phyloP scores from a whole-genome alignment of 2,113 vertebrate genomes.

The Hippocampus abdominalis region DNA sequence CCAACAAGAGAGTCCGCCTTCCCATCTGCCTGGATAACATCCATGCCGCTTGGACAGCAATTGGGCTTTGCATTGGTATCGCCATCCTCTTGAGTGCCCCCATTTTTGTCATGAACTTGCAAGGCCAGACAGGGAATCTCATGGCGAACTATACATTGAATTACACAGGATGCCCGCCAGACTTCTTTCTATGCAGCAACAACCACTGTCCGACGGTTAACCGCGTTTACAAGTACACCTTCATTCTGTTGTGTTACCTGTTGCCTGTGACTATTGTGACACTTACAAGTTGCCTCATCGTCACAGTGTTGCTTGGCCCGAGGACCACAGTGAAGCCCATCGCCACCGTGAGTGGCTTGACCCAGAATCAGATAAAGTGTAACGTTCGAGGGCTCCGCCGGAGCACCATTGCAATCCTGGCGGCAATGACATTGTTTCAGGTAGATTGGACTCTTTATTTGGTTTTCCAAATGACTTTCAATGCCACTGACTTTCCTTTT shows the following conservation, averaged over 20 bases:
- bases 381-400: slow-evolving; percentile 27
- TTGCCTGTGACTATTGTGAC: slow-evolving; percentile 69
- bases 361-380: slow-evolving; percentile 10
- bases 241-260: slow-evolving; percentile 50
- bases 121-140: slow-evolving; percentile 16
- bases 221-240: slow-evolving; percentile 58
- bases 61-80: slow-evolving; percentile 33
- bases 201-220: slow-evolving; percentile 43
- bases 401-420: slow-evolving; percentile 58
- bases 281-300: slow-evolving; percentile 56
- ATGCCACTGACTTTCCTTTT: slow-evolving; percentile 7
- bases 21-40: slow-evolving; percentile 61
- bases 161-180: slow-evolving; percentile 32
- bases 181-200: slow-evolving; percentile 62
- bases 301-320: slow-evolving; percentile 52
- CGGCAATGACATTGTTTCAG: slow-evolving; percentile 70
- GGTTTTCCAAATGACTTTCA: slow-evolving; percentile 51
- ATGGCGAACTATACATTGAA: background rate
- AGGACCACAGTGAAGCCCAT: slow-evolving; percentile 30
- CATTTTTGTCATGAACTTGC: slow-evolving; percentile 26
- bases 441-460: slow-evolving; percentile 69
- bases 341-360: background rate
- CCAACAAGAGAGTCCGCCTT: slow-evolving; percentile 35
- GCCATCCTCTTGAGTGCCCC: slow-evolving; percentile 44
- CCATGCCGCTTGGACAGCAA: slow-evolving; percentile 38